These are phyloP conservation scores for Eumaeus atala DNA, from an alignment of 1,140 invertebrate genomes.

Conservation along the genomic window DNA sequence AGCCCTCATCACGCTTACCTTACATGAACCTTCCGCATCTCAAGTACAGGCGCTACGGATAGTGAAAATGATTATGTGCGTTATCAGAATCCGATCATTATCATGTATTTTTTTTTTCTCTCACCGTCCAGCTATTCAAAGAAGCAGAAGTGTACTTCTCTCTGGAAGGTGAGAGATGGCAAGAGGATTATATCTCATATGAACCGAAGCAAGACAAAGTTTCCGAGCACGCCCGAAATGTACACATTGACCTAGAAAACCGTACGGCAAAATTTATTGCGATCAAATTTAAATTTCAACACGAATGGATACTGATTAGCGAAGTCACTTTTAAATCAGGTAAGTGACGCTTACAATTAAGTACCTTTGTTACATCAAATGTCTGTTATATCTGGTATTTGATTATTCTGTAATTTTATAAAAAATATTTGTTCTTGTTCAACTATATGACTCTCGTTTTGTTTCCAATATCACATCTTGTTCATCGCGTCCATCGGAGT, in stretches of 20 bases:
- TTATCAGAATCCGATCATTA: too few relatives aligned
- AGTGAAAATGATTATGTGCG: too few relatives aligned
- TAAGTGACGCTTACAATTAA: slow-evolving; percentile 59
- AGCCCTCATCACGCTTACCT: too few relatives aligned
- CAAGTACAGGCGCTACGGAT: too few relatives aligned
- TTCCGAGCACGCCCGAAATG: slow-evolving; percentile 79
- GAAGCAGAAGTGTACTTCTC: slow-evolving; percentile 85
- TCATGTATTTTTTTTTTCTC: too few relatives aligned
- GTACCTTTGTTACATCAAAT: too few relatives aligned
- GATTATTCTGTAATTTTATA: too few relatives aligned
- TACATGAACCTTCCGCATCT: too few relatives aligned
- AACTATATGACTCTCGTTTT: too few relatives aligned
- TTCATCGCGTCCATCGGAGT: too few relatives aligned
- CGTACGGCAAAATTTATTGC: slow-evolving; percentile 85
- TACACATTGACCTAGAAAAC: slow-evolving; percentile 84
- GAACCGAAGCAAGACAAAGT: slow-evolving; percentile 75
- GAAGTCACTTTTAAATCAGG: slow-evolving; percentile 88
- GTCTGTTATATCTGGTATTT: not conserved
- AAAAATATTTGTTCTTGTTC: too few relatives aligned
- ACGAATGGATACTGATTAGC: slow-evolving; percentile 92
- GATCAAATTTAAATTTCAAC: slow-evolving; percentile 84
- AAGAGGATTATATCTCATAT: slow-evolving; percentile 72
- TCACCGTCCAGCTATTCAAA: slow-evolving; percentile 77
- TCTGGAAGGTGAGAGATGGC: slow-evolving; percentile 83
- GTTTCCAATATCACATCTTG: too few relatives aligned